Evolutionary conservation across 2,888 invertebrate species (phyloP).

Genomic region (Archips crataeganus): DNA sequence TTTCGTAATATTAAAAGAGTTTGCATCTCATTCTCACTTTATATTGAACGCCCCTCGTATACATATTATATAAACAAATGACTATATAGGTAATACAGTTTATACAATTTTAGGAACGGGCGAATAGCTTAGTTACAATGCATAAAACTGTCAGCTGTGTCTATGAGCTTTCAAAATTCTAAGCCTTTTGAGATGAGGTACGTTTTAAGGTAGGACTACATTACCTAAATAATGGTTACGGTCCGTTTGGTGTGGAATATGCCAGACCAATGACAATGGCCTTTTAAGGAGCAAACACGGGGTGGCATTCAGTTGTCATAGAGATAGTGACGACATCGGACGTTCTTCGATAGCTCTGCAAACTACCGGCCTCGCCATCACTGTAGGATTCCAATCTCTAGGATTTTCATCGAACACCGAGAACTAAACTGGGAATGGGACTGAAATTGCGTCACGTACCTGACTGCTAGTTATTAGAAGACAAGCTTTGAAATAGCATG

Average conservation of each 20-base stretch:
- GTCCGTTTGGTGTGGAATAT: conserved; percentile 25
- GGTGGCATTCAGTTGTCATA: conserved; percentile 60
- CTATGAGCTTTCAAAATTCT: background rate
- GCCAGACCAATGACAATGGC: conserved; percentile 35
- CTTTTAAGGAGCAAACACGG: conserved; percentile 47
- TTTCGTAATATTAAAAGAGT: no score
- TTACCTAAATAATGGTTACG: conserved; percentile 15
- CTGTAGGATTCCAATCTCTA: conserved; percentile 62
- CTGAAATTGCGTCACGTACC: conserved; percentile 35
- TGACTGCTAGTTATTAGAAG: conserved; percentile 42
- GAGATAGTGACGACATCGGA: conserved; percentile 60
- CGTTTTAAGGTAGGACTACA: conserved; percentile 5
- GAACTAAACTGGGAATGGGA: conserved; percentile 28
- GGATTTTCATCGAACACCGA: conserved; percentile 61
- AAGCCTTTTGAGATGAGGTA: background rate
- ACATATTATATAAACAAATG: no score
- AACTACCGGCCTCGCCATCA: conserved; percentile 54
- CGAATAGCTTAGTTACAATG: no score
- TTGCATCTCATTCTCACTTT: no score
- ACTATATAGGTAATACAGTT: no score
- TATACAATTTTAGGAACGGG: no score
- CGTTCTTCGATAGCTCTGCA: conserved; percentile 74
- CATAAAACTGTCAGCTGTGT: no score
- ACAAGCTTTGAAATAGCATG: conserved; percentile 40
- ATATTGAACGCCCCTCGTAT: no score